Evolutionary conservation across 2,888 invertebrate species (phyloP), one percentile per base, ranked within the genome.

Genomic region (Pilophorus perplexus): DNA sequence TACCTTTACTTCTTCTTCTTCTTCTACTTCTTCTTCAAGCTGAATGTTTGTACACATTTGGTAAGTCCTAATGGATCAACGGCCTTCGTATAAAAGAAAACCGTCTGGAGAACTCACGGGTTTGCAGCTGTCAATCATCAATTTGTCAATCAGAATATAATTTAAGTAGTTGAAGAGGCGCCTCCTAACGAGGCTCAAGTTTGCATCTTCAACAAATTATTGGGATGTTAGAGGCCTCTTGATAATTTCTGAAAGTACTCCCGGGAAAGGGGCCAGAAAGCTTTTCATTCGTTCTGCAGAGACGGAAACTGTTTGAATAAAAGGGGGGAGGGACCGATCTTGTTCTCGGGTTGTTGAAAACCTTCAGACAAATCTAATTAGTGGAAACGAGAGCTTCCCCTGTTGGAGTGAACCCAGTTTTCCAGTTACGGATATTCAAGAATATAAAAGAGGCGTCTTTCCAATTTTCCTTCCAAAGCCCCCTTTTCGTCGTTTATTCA

Each of bases 91-190:
- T n/a, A n/a, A n/a, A n/a, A n/a, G n/a, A n/a, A n/a, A n/a, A n/a
- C n/a, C n/a, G n/a, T n/a, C n/a, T n/a, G n/a, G n/a, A n/a, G n/a
- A n/a, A n/a, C n/a, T 46, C 28, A 55, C 25, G 48, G 48, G 44
- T 62, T 46, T 22, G 20, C n/a, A 62, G 46, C 62, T 48, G 62
- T 62, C 62, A 62, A 62, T 62, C 62, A 62, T 48, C 62, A 62
- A 46, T 62, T 62, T 62, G 62, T 62, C 62, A 62, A 62, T 62
- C 62, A 62, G 18, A 62, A 62, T 62, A 20, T 62, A 62, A 62
- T 62, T 62, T 62, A 62, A 62, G 62, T 62, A 62, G 62, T 62
- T 62, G 18, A 33, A 62, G 48, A 18, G 18, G 28, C 12, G 33
- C 12, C 12, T 33, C 33, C 46, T 59, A 62, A 62, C 62, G 62